Conservation (phyloP, 2,797 vertebrate genomes). For the Scyliorhinus canicula region DNA sequence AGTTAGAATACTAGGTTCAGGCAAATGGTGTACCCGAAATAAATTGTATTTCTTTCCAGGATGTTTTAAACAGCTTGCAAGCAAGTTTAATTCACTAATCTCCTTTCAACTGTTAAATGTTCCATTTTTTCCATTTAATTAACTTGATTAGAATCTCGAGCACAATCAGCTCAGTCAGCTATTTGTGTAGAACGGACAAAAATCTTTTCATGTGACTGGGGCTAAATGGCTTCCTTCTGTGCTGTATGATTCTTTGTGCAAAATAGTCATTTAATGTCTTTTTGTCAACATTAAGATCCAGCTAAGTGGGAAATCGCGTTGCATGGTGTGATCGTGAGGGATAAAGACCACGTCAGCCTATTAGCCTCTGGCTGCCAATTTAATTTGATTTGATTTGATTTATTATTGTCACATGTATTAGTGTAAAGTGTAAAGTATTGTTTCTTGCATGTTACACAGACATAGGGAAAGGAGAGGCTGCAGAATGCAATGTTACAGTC, state of each 20-base stretch:
- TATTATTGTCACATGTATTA: no score
- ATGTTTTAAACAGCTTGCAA: background rate
- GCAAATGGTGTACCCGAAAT: background rate
- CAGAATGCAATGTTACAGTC: no score
- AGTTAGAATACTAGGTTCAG: background rate
- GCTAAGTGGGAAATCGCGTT: background rate
- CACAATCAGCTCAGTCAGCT: background rate
- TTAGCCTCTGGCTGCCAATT: background rate
- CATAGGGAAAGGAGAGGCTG: no score
- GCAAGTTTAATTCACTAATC: background rate
- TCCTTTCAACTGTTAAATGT: constrained; percentile 14
- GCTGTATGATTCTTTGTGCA: background rate
- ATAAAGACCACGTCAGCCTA: background rate
- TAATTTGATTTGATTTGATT: no score
- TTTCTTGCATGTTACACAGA: no score
- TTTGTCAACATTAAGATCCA: background rate
- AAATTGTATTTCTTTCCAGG: background rate
- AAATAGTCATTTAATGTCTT: background rate
- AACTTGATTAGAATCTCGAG: background rate
- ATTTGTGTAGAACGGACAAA: background rate
- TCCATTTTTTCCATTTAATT: background rate
- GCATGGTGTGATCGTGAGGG: background rate
- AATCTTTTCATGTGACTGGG: background rate
- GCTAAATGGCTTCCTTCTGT: background rate
- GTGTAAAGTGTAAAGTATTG: no score